Conservation (phyloP, 64 coral and sea anemone species). For the Pocillopora verrucosa region DNA sequence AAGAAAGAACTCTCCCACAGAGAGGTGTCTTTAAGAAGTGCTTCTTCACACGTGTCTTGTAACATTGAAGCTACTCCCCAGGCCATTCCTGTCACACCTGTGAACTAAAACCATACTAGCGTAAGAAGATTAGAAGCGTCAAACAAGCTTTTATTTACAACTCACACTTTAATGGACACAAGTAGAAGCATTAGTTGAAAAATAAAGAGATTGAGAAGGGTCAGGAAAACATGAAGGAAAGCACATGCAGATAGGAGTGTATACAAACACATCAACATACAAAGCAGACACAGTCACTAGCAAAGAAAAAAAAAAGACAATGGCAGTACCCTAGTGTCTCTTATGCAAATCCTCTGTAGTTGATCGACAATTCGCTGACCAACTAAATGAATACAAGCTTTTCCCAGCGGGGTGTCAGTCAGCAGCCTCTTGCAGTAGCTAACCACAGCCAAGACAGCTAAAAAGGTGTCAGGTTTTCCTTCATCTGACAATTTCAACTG, state of each 20-base stretch:
- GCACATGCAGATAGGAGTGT: not conserved
- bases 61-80: slow-evolving; percentile 19
- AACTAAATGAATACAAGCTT: not conserved
- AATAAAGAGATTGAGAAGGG: not conserved
- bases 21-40: slow-evolving; percentile 15
- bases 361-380: slow-evolving; percentile 4
- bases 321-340: not conserved
- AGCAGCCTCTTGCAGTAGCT: slow-evolving; percentile 53
- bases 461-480: slow-evolving; percentile 1
- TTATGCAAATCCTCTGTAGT: not conserved
- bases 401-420: slow-evolving; percentile 40
- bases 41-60: slow-evolving; percentile 45
- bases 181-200: too few species aligned
- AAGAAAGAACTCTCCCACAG: slow-evolving; percentile 7
- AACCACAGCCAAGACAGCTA: slow-evolving; percentile 21
- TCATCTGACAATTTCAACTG: not conserved
- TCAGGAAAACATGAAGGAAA: not conserved
- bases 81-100: slow-evolving; percentile 28
- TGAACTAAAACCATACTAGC: slow-evolving; percentile 21
- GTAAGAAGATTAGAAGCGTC: not conserved
- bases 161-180: too few species aligned
- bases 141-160: too few species aligned
- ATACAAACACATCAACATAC: not conserved
- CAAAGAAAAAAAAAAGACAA: not conserved
- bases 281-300: not conserved